Conservation (phyloP, 1,140 invertebrate species). For the Anastrepha ludens region DNA sequence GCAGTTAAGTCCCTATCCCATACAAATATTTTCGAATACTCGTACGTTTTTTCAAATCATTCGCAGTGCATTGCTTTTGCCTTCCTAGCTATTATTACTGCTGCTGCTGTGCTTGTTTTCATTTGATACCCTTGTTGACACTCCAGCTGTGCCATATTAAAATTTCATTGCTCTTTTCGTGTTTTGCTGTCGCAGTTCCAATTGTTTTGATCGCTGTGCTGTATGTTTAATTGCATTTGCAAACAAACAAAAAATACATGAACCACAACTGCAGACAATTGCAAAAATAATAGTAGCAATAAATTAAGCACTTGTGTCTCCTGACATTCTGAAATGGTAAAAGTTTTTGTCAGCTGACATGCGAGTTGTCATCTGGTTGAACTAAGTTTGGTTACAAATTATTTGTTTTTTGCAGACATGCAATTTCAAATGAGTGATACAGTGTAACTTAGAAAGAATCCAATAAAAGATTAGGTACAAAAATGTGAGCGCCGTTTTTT, state of each 20-base stretch:
- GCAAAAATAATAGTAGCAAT: constrained; percentile 10
- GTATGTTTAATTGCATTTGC: constrained; percentile 26
- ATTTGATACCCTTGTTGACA: neutral
- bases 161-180: neutral
- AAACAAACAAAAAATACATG: constrained; percentile 23
- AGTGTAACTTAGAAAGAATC: neutral
- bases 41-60: constrained; percentile 11
- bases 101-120: neutral
- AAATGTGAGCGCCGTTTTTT: neutral
- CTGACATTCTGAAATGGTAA: neutral
- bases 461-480: neutral
- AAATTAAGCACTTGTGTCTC: neutral
- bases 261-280: constrained; percentile 45
- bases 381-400: neutral
- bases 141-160: constrained; percentile 2
- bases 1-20: neutral
- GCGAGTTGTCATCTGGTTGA: neutral
- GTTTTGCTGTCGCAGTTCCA: neutral
- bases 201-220: neutral
- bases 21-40: constrained; percentile 7
- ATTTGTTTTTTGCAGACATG: neutral
- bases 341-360: neutral
- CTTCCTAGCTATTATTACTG: neutral
- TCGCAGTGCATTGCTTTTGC: neutral
- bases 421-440: neutral